Conservation (phyloP, 2,888 invertebrate genomes). For the Philopedon plagiatum region DNA sequence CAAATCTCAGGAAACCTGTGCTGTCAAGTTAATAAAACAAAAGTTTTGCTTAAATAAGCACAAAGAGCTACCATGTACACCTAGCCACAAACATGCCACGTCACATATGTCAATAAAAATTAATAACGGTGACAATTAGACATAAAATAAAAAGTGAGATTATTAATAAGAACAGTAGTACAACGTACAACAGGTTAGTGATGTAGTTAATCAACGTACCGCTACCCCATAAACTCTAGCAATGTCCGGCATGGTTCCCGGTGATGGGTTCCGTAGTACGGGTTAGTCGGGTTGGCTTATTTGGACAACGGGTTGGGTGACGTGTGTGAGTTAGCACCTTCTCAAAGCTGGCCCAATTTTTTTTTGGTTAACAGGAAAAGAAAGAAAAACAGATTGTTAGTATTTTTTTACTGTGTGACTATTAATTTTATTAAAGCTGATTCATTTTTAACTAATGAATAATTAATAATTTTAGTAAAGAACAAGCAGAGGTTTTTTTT, state of each 20-base stretch:
- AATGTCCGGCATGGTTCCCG: conserved; percentile 46
- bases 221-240: conserved; percentile 61
- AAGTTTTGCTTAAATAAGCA: too few relatives aligned
- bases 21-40: too few relatives aligned
- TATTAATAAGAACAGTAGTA: conserved; percentile 37
- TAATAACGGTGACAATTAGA: conserved; percentile 29
- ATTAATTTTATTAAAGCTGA: conserved; percentile 31
- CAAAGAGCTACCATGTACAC: conserved; percentile 17
- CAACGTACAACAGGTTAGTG: conserved; percentile 42
- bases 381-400: conserved; percentile 69
- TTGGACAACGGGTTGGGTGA: conserved; percentile 57
- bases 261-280: conserved; percentile 40
- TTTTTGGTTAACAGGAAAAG: conserved; percentile 69
- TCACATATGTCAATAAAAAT: conserved; percentile 4
- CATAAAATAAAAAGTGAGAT: conserved; percentile 37
- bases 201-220: conserved; percentile 65
- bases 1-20: too few relatives aligned
- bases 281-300: conserved; percentile 44
- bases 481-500: conserved; percentile 23
- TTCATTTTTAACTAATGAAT: conserved; percentile 17
- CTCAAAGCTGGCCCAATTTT: conserved; percentile 66
- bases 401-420: conserved; percentile 61
- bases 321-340: conserved; percentile 73
- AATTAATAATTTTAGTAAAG: conserved; percentile 22
- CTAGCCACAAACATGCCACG: conserved; percentile 18